These are phyloP conservation scores for Amblyraja radiata DNA, from an alignment of 2,797 vertebrate genomes.

Conservation along the genomic window DNA sequence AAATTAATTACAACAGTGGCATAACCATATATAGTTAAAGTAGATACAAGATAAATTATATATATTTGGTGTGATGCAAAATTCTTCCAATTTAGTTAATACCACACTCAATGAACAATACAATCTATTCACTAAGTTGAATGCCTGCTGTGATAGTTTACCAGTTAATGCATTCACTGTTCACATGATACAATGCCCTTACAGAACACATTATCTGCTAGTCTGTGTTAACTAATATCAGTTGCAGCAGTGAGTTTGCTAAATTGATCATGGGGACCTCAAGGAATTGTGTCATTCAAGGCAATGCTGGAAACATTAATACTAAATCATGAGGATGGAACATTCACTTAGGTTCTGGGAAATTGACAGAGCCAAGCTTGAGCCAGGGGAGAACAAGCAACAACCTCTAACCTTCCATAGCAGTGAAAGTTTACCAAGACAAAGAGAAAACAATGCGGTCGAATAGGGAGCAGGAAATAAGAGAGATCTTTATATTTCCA, in stretches of 20 bases:
- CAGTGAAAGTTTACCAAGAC: background rate
- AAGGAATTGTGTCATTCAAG: background rate
- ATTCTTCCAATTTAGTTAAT: background rate
- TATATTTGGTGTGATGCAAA: too few relatives aligned
- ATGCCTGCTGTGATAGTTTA: background rate
- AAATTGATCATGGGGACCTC: background rate
- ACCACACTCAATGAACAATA: background rate
- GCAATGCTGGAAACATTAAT: background rate
- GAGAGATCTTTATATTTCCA: background rate
- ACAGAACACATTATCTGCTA: background rate
- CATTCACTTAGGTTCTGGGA: too few relatives aligned
- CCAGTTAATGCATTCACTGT: background rate
- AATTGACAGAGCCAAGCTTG: background rate
- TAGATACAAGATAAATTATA: too few relatives aligned
- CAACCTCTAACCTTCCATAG: background rate
- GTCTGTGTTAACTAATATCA: background rate
- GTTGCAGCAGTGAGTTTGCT: background rate
- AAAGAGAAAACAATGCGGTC: background rate
- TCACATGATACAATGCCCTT: background rate
- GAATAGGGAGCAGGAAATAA: background rate
- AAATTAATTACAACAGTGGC: too few relatives aligned
- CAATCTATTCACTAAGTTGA: background rate
- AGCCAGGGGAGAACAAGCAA: background rate
- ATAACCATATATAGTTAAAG: too few relatives aligned
- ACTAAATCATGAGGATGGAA: background rate